Evolutionary conservation across 2,113 vertebrate genomes (phyloP).

Genomic region (Tretioscincus oriximinensis): DNA sequence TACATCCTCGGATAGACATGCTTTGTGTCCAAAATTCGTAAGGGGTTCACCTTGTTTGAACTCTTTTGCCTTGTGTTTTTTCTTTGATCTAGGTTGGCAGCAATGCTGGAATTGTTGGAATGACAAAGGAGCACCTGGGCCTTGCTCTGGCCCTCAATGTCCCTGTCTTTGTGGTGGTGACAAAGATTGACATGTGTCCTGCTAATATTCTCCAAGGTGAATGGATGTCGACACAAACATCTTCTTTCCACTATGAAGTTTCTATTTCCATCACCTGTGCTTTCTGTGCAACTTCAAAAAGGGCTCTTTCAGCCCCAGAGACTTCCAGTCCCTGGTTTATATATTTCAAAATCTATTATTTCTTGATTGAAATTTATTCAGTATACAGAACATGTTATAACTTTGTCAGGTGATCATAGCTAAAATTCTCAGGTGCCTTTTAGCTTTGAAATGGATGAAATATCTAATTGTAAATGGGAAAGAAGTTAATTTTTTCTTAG

Average conservation of each 20-base stretch:
- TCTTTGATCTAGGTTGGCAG: constrained; percentile 88
- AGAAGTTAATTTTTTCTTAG: not conserved
- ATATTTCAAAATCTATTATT: not conserved
- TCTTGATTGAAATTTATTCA: not conserved
- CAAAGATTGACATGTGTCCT: constrained; percentile 99
- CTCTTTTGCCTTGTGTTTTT: constrained; percentile 6
- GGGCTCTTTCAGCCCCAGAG: too few species aligned
- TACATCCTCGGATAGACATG: too few species aligned
- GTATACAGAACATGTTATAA: not conserved
- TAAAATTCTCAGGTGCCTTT: not conserved
- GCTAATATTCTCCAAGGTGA: constrained; percentile 97
- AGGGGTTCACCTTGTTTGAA: not conserved
- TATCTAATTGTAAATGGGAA: not conserved
- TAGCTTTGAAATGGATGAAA: too few species aligned
- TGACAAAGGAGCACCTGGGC: constrained; percentile 98
- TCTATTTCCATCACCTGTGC: constrained; percentile 24
- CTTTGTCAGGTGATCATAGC: not conserved
- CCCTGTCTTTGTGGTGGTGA: constrained; percentile 97
- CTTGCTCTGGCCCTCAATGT: constrained; percentile 95
- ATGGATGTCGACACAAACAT: constrained; percentile 15
- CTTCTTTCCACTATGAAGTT: not conserved
- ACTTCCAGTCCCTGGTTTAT: not conserved
- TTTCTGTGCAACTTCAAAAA: not conserved
- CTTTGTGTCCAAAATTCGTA: not conserved
- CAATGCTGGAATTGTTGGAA: constrained; percentile 97